Conservation (phyloP, 2,113 vertebrate genomes). For the Xyrauchen texanus region DNA sequence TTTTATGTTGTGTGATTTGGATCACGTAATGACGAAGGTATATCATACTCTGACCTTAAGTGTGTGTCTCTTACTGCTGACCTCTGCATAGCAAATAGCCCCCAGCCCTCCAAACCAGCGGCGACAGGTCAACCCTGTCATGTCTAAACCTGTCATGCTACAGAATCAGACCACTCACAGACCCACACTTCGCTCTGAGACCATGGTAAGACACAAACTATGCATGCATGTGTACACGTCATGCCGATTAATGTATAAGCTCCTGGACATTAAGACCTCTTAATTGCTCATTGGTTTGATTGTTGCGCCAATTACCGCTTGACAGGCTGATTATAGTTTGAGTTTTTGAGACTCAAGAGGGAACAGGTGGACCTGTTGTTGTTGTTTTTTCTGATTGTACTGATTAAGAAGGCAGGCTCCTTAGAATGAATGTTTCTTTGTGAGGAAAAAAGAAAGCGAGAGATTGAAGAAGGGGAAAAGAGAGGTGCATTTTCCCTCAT, state of each 20-base stretch:
- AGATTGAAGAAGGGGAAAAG: not conserved
- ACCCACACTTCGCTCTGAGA: slow-evolving; percentile 83
- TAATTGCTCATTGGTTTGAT: slow-evolving; percentile 8
- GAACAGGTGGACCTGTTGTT: not conserved
- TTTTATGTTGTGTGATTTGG: not conserved
- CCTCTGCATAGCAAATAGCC: slow-evolving; percentile 83
- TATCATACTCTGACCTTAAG: not conserved
- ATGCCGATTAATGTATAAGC: not conserved
- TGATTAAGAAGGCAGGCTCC: not conserved
- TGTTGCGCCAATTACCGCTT: not conserved
- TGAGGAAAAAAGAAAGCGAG: not conserved
- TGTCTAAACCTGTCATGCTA: slow-evolving; percentile 95
- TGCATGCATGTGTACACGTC: slow-evolving; percentile 9
- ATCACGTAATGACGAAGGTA: not conserved
- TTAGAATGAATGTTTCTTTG: not conserved
- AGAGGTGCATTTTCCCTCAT: not conserved
- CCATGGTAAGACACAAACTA: slow-evolving; percentile 80
- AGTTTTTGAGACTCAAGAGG: slow-evolving; percentile 2
- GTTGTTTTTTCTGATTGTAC: not conserved
- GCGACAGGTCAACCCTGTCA: slow-evolving; percentile 81
- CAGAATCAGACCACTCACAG: slow-evolving; percentile 82
- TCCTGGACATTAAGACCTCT: not conserved
- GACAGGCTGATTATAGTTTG: slow-evolving; percentile 13
- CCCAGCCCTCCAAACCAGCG: slow-evolving; percentile 89
- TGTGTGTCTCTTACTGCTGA: slow-evolving; percentile 21